phyloP scores from a whole-genome alignment of 1,140 invertebrate species.

The Philopotamus ludificatus region DNA sequence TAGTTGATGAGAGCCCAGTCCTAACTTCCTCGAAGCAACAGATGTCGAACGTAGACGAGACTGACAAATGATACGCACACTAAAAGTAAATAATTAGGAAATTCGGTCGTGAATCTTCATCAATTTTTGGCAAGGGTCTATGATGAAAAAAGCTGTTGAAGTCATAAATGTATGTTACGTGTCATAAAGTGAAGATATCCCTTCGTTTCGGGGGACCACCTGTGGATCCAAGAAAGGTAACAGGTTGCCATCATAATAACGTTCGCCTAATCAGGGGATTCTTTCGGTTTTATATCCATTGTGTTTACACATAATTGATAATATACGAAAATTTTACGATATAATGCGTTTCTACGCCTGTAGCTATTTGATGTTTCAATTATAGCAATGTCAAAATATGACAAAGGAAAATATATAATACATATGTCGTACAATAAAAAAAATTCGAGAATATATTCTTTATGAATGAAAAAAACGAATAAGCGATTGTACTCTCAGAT shows the following conservation, averaged over 20 bases:
- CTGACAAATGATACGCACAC: conserved; percentile 34
- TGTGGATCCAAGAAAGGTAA: conserved; percentile 24
- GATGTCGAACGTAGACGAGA: conserved; percentile 27
- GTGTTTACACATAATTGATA: background rate
- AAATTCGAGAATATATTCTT: too few relatives aligned
- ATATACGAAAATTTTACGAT: too few relatives aligned
- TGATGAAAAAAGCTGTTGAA: conserved; percentile 30
- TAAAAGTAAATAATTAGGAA: conserved; percentile 35
- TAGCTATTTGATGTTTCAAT: too few relatives aligned
- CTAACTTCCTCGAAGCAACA: conserved; percentile 4
- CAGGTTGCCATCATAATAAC: conserved; percentile 30
- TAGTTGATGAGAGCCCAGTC: too few relatives aligned
- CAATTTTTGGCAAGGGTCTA: conserved; percentile 24
- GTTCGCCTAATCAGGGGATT: conserved; percentile 1
- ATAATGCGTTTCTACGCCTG: too few relatives aligned
- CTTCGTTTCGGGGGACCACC: conserved; percentile 26
- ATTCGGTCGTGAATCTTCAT: conserved; percentile 16
- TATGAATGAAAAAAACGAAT: too few relatives aligned
- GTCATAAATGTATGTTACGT: conserved; percentile 37
- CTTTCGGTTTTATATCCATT: background rate
- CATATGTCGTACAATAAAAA: too few relatives aligned
- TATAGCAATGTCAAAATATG: too few relatives aligned
- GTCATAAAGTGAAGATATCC: conserved; percentile 39
- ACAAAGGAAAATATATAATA: too few relatives aligned
- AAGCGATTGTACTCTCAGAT: too few relatives aligned